Base-by-base conservation (phyloP, 2,113 vertebrate species). In the Hydrochoerus hydrochaeris region DNA sequence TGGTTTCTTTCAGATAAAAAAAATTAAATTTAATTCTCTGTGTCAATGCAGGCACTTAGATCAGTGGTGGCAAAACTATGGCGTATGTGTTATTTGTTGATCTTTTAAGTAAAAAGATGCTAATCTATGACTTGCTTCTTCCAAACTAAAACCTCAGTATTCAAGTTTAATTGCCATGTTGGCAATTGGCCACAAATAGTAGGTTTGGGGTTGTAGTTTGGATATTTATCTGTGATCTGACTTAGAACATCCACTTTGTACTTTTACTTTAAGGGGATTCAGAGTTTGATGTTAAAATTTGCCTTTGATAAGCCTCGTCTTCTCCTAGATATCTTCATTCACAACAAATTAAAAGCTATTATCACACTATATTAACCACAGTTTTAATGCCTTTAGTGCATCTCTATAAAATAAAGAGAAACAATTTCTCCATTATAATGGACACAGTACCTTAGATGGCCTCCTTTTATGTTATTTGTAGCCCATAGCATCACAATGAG, bases 271-370 rank as follows among this genome's bases (percentile, higher is more conserved):
- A 52, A 94, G 94, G 92, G 62, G 62, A 26, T 83, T 69, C 1
- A 94, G 81, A 83, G 35, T 82, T 82, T 19, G 32, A 81, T 62
- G 88, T 38, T 96, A 65, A 96, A 98, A 96, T 57, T 95, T 95
- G 3, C 1, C 90, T 96, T 93, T 97, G 90, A 98, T 97, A 85
- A 89, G 57, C 85, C 35, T 95, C 96, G 54, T 83, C 80, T 92
- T 97, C 82, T 96, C 80, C 58, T 93, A 85, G 63, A 96, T 71
- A 97, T 97, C 91, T 97, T 97, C 87, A 97, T 97, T 96, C 28
- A 77, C 62, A 96, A 83, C 63, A 95, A 98, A 97, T 91, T 95
- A 85, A 97, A 95, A 77, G 28, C 81, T 85, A 94, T 97, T 95
- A 83, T 95, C 75, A 97, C 75, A 97, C 96, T 19, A 94, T 75